Conservation (phyloP, 2,113 vertebrate species). For the Paratilapia polleni region DNA sequence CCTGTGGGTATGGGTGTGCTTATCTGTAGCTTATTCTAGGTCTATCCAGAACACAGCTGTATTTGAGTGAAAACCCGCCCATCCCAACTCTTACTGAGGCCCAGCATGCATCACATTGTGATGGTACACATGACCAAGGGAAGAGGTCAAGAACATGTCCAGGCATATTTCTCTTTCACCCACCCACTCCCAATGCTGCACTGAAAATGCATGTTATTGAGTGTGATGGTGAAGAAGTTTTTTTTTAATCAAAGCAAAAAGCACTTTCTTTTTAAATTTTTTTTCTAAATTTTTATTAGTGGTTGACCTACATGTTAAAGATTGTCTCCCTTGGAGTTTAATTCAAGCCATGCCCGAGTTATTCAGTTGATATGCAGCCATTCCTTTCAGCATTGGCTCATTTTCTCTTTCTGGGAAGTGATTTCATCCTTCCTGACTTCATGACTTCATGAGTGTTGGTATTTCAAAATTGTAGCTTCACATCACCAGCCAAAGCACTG, state of each 20-base stretch:
- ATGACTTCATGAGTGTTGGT: slow-evolving; percentile 1
- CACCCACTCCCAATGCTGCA: not conserved
- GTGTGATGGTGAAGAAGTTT: not conserved
- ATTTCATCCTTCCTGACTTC: slow-evolving; percentile 44
- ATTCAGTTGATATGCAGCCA: not conserved
- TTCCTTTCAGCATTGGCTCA: not conserved
- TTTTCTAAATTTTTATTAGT: not conserved
- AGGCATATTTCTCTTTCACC: not conserved
- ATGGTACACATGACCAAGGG: not conserved
- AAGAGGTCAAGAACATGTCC: slow-evolving; percentile 11
- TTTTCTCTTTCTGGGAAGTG: slow-evolving; percentile 12
- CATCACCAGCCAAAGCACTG: slow-evolving; percentile 23
- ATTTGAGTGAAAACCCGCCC: not conserved
- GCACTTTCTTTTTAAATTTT: not conserved
- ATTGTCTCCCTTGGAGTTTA: not conserved
- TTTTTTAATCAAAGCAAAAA: not conserved
- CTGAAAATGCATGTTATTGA: not conserved
- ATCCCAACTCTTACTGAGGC: not conserved
- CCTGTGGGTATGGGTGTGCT: not conserved
- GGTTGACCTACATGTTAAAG: not conserved
- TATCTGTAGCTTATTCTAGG: not conserved
- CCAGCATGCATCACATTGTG: not conserved
- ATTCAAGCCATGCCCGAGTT: not conserved
- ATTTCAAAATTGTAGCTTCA: slow-evolving; percentile 44
- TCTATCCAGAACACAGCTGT: slow-evolving; percentile 5